Conservation (phyloP, 2,797 vertebrate species). For the Anguilla megastoma region DNA sequence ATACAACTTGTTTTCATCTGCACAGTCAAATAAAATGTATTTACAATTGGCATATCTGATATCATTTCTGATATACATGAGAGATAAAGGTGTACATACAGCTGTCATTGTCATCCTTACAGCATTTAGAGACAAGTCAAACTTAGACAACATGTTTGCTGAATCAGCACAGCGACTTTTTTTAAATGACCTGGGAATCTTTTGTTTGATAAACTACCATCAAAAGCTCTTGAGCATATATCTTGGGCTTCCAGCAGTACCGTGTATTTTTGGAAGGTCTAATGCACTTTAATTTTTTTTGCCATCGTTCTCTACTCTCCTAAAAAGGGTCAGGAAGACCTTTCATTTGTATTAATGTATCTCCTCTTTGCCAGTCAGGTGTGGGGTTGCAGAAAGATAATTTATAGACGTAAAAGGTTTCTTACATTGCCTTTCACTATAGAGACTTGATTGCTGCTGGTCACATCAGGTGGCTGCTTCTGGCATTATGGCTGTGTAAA, state of each 20-base stretch:
- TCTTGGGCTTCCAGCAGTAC: neutral
- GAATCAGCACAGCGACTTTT: neutral
- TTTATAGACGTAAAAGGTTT: neutral
- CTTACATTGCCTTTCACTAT: neutral
- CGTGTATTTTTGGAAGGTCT: neutral
- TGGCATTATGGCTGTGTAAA: neutral
- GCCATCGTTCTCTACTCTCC: neutral
- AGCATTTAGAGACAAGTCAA: neutral
- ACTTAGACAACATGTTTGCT: neutral
- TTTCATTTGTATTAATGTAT: conserved; percentile 13
- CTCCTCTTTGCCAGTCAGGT: conserved; percentile 17
- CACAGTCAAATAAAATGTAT: neutral
- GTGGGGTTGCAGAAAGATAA: neutral
- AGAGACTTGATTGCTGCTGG: neutral
- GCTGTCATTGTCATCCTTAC: neutral
- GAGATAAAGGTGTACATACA: neutral
- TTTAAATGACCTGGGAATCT: neutral
- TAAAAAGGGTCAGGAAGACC: conserved; percentile 16
- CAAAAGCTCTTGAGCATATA: neutral
- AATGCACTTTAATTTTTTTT: conserved; percentile 10
- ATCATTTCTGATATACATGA: neutral
- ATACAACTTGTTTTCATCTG: neutral
- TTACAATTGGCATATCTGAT: neutral
- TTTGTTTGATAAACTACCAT: neutral
- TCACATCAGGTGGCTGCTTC: neutral